Evolutionary conservation across 2,888 invertebrate genomes (phyloP).

Genomic region (Noctua comes): DNA sequence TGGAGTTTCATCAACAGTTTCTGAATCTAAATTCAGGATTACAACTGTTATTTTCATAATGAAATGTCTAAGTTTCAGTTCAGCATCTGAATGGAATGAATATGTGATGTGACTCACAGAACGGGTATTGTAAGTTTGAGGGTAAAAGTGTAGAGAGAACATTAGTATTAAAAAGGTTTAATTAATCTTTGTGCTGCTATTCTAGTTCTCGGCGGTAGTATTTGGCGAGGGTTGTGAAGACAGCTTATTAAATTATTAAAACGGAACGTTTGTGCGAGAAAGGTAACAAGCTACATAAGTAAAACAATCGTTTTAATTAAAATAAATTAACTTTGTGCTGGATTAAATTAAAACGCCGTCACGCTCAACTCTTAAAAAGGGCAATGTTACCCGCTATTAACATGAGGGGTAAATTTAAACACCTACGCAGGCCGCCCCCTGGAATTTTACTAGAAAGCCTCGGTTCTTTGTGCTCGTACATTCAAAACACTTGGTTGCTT

Average conservation of each 20-base stretch:
- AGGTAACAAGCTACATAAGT: slow-evolving; percentile 4
- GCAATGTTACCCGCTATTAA: slow-evolving; percentile 16
- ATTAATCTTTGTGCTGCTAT: slow-evolving; percentile 31
- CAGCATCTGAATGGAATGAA: slow-evolving; percentile 1
- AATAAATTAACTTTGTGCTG: slow-evolving; percentile 35
- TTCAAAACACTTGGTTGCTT: not conserved
- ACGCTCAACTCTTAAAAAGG: slow-evolving; percentile 38
- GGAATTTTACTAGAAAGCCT: not conserved
- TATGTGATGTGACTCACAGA: not conserved
- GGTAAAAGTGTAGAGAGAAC: slow-evolving; percentile 5
- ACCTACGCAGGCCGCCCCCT: not conserved
- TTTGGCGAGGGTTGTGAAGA: not conserved
- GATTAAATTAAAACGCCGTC: slow-evolving; percentile 48
- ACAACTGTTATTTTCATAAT: not conserved
- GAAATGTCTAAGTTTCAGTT: not conserved
- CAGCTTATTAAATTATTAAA: slow-evolving; percentile 26
- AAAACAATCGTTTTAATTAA: slow-evolving; percentile 50
- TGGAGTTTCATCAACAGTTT: slow-evolving; percentile 7
- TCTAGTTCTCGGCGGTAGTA: slow-evolving; percentile 15
- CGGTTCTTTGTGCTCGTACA: not conserved
- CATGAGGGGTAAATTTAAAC: slow-evolving; percentile 34
- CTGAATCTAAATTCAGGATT: not conserved
- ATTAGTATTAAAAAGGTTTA: slow-evolving; percentile 25
- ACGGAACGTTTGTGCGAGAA: slow-evolving; percentile 23
- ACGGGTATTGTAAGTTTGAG: slow-evolving; percentile 1